Percentiles rank a stretch among this genome's conserved stretches.
Evolutionary conservation across 2,888 invertebrate genomes (phyloP).

Genomic region (Limnephilus lunatus): DNA sequence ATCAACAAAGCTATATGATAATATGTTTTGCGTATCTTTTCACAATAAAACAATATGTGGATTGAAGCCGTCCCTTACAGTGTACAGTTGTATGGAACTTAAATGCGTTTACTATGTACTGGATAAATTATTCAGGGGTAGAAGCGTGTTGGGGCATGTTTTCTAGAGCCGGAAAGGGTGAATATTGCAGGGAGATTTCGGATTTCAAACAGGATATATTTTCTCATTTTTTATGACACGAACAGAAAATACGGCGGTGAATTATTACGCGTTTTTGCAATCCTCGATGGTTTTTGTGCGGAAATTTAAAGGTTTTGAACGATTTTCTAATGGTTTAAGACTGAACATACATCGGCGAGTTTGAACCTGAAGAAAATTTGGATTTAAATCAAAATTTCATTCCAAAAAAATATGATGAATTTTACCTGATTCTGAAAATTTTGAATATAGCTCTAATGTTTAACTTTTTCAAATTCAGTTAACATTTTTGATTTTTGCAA

Average conservation of each 20-base stretch:
- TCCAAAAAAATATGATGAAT: neutral
- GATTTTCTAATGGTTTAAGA: neutral
- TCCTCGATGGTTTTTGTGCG: neutral
- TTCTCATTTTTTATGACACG: conserved; percentile 30
- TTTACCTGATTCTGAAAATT: no score
- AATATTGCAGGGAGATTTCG: conserved; percentile 14
- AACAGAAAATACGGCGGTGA: neutral
- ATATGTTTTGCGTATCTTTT: neutral
- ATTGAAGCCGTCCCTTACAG: neutral
- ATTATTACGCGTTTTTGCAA: neutral
- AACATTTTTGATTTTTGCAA: no score
- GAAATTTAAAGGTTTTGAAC: neutral
- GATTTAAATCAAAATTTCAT: neutral
- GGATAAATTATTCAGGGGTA: conserved; percentile 27
- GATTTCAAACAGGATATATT: conserved; percentile 24
- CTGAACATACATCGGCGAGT: neutral
- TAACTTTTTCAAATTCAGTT: no score
- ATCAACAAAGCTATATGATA: no score
- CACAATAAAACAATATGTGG: neutral
- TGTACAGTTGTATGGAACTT: neutral
- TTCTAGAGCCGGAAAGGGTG: conserved; percentile 2
- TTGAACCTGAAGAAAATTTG: neutral
- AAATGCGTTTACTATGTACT: conserved; percentile 44
- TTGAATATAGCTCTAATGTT: no score
- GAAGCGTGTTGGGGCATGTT: conserved; percentile 21